These are phyloP conservation scores for Hofmannophila pseudospretella DNA, from an alignment of 2,888 invertebrate species.

Conservation along the genomic window DNA sequence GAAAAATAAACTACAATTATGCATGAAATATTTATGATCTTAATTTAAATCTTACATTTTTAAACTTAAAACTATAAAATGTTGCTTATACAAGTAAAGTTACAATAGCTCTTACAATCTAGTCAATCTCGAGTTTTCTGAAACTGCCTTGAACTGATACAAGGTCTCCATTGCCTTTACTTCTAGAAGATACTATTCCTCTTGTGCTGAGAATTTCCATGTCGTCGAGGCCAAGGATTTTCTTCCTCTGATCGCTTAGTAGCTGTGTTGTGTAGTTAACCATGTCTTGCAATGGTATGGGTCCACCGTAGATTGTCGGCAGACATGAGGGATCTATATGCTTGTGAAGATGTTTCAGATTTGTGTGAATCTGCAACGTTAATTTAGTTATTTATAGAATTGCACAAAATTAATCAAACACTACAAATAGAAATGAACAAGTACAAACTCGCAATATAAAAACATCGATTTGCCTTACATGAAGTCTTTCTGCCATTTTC, in stretches of 20 bases:
- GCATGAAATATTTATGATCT: too few species aligned
- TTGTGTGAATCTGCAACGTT: constrained; percentile 75
- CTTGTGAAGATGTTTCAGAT: constrained; percentile 77
- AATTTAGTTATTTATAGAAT: background rate
- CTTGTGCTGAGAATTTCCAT: constrained; percentile 82
- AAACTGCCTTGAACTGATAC: constrained; percentile 79
- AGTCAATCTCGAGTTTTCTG: constrained; percentile 83
- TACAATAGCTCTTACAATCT: constrained; percentile 22
- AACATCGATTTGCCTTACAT: constrained; percentile 59
- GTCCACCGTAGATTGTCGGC: constrained; percentile 85
- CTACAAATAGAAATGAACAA: too few species aligned
- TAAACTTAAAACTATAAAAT: too few species aligned
- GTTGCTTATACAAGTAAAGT: too few species aligned
- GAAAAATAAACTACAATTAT: too few species aligned
- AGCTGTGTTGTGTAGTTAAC: constrained; percentile 82
- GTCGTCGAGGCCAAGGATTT: constrained; percentile 78
- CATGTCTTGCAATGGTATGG: constrained; percentile 84
- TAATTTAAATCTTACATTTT: too few species aligned
- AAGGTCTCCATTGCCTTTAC: constrained; percentile 41
- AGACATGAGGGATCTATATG: constrained; percentile 80
- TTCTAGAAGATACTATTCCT: constrained; percentile 64
- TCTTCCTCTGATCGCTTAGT: constrained; percentile 76
- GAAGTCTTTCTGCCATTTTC: constrained; percentile 83
- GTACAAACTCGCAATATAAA: too few species aligned
- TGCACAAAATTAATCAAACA: background rate